phyloP scores from a whole-genome alignment of 2,113 vertebrate genomes.

The Seriola quinqueradiata region DNA sequence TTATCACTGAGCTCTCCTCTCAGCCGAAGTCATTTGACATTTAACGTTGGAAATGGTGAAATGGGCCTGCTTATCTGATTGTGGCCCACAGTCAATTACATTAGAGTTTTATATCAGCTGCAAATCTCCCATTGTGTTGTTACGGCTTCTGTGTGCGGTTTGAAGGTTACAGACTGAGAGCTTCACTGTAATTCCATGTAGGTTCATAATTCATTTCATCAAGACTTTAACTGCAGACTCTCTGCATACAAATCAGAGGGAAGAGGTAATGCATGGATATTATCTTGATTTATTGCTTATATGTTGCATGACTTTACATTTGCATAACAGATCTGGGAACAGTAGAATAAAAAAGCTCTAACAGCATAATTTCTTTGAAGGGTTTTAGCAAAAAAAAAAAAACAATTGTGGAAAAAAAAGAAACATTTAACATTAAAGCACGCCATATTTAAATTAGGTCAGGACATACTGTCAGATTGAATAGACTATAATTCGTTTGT shows the following conservation, averaged over 20 bases:
- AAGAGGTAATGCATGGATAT: slow-evolving; percentile 23
- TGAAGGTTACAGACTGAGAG: slow-evolving; percentile 34
- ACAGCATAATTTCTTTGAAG: too few relatives aligned
- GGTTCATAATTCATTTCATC: slow-evolving; percentile 58
- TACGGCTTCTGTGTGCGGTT: slow-evolving; percentile 60
- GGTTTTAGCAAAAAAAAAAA: not conserved
- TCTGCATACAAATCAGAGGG: slow-evolving; percentile 50
- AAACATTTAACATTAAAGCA: not conserved
- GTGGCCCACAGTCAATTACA: slow-evolving; percentile 72
- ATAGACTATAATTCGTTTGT: not conserved
- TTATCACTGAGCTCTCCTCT: slow-evolving; percentile 54
- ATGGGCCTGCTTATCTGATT: slow-evolving; percentile 77
- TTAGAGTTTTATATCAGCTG: slow-evolving; percentile 73
- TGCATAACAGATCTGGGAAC: not conserved
- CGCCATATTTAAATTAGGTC: not conserved
- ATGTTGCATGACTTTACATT: slow-evolving; percentile 9
- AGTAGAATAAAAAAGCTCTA: not conserved
- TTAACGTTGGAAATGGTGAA: slow-evolving; percentile 56
- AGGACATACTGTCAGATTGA: not conserved
- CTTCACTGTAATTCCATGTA: slow-evolving; percentile 8
- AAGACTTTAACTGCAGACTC: slow-evolving; percentile 20
- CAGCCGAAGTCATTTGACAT: slow-evolving; percentile 62
- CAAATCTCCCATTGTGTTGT: slow-evolving; percentile 71
- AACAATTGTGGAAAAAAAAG: not conserved
- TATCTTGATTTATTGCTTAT: slow-evolving; percentile 17